These are phyloP conservation scores for Dioctria linearis DNA, from an alignment of 2,888 invertebrate species.

Conservation along the genomic window DNA sequence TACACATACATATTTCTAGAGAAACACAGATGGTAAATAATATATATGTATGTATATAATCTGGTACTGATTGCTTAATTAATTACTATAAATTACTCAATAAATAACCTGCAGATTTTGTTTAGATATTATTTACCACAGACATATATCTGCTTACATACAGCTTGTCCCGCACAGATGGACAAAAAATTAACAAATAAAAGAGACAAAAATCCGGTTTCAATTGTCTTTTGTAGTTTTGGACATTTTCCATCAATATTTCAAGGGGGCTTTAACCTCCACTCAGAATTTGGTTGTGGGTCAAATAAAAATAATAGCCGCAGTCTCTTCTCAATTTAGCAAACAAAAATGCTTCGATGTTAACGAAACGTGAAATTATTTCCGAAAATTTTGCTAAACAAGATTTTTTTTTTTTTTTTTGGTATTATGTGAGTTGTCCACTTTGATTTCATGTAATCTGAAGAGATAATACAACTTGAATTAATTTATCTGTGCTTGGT, in stretches of 20 bases:
- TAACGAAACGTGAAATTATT: background rate
- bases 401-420: background rate
- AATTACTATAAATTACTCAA: constrained; percentile 18
- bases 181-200: background rate
- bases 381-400: background rate
- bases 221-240: background rate
- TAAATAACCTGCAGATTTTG: constrained; percentile 16
- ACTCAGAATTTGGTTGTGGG: background rate
- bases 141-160: too few relatives aligned
- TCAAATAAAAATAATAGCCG: too few relatives aligned
- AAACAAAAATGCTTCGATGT: background rate
- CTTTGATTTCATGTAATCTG: background rate
- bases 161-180: constrained; percentile 5
- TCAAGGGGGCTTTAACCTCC: background rate
- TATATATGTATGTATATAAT: constrained; percentile 1
- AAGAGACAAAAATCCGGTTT: background rate
- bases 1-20: too few relatives aligned
- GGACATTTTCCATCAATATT: background rate
- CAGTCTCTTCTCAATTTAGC: background rate
- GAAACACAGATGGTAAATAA: too few relatives aligned
- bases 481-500: background rate
- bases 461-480: background rate
- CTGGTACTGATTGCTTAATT: background rate
- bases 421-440: too few relatives aligned
- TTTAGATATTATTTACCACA: background rate